Base-by-base conservation (phyloP, 2,888 invertebrate species). In the Ormyrus rosae region DNA sequence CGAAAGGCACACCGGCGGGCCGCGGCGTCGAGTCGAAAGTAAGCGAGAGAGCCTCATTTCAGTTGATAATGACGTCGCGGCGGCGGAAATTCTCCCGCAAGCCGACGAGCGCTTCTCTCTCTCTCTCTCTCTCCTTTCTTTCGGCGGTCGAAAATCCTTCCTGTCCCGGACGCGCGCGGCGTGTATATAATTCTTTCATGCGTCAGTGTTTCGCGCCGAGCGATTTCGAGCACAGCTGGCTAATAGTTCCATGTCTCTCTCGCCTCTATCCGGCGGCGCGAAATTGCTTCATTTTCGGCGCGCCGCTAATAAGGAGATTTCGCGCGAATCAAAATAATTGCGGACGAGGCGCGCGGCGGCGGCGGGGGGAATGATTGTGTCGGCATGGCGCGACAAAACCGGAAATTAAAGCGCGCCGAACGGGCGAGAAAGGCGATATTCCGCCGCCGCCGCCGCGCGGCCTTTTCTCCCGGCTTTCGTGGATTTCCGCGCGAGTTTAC, bases 351-450 rank as follows among this genome's bases (percentile, higher is more conserved):
- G 19, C 1, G 19, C 19, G 19, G 19, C 19, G 34, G 4, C 3
- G 34, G 3, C 3, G 34, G 34, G 34, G 34, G 34, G 9, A 64
- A 65, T 53, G 65, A 71, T 78, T 34, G 71, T 4, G 34, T 34
- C 34, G 34, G 34, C 34, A 4, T 34, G 34, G 34, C 34, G 4
- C 83, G 75, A 83, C 80, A 81, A 83, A 87, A 85, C 85, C 87
- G 88, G 87, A 88, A 88, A 88, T 88, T 87, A 86, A 87, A 34
- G 83, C 83, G 81, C 61, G 7, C 58, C 58, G 7, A 61, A 63
- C 6, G 85, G 83, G 84, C 83, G 82, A 85, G 86, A 85, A 86
- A 34, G 34, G 34, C 34, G 34, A 34, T 34, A 34, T 19, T 19
- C 19, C 19, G 19, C 19, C 19, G 19, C 19, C 19, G 19, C 19